Conservation (phyloP, 2,797 vertebrate species). For the Galago senegalensis region DNA sequence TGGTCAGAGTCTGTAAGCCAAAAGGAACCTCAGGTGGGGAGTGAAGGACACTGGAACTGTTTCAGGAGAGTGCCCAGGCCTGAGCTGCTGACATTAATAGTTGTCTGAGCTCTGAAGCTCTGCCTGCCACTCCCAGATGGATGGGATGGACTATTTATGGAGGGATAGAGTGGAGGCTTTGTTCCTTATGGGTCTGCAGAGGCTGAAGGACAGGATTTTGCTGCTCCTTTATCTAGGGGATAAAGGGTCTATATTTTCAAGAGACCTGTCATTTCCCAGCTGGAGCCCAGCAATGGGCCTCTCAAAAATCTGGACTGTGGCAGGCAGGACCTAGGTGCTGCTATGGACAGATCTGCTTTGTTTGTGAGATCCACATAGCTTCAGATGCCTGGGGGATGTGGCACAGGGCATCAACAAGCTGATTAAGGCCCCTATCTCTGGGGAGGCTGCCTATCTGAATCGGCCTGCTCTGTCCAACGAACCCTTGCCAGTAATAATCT, state of each 20-base stretch:
- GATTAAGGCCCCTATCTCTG: neutral
- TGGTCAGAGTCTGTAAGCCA: neutral
- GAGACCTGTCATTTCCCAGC: neutral
- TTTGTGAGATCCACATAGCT: neutral
- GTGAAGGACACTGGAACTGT: neutral
- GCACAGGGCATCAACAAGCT: neutral
- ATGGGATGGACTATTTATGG: neutral
- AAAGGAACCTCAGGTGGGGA: neutral
- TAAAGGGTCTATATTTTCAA: neutral
- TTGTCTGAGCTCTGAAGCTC: neutral
- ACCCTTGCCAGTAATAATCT: slow-evolving; percentile 1
- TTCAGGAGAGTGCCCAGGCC: neutral
- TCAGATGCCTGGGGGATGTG: neutral
- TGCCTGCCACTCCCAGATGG: neutral
- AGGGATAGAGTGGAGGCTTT: neutral
- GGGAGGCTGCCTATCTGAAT: neutral
- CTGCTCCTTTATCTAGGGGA: neutral
- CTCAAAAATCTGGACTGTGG: neutral
- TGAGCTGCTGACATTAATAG: neutral
- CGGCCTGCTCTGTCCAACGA: neutral
- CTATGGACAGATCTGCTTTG: neutral
- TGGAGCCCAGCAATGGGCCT: neutral
- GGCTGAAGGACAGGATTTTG: neutral
- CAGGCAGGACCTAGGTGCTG: neutral
- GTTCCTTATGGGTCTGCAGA: neutral